Percentiles rank a stretch among this genome's conserved stretches.
phyloP scores from a whole-genome alignment of 2,113 vertebrate genomes.

The Benitochromis conjunctus region DNA sequence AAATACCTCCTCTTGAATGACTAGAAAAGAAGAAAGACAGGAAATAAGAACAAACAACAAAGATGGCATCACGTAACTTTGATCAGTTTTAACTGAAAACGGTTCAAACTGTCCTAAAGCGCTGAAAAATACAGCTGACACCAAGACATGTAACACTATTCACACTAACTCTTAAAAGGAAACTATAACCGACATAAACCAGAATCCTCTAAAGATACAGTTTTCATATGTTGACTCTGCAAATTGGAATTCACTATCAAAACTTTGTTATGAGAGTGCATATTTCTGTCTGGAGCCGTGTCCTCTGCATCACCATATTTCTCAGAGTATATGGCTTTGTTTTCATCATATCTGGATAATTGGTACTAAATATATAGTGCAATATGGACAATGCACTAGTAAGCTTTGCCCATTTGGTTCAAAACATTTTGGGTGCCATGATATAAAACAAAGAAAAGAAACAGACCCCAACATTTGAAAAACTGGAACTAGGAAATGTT shows the following conservation, averaged over 20 bases:
- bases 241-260: too few species aligned
- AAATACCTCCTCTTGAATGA: conserved; percentile 99
- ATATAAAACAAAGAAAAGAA: background rate
- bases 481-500: background rate
- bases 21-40: conserved; percentile 66
- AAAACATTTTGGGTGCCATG: background rate
- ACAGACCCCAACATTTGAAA: background rate
- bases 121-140: background rate
- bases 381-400: background rate
- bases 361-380: background rate
- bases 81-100: background rate
- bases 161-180: background rate
- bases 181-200: background rate
- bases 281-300: too few species aligned
- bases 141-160: background rate
- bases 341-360: background rate
- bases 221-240: background rate
- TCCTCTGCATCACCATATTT: too few species aligned
- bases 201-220: background rate
- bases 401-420: background rate
- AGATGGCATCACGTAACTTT: background rate
- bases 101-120: background rate
- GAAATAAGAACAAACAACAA: background rate
- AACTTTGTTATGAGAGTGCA: background rate
- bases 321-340: background rate